These are phyloP conservation scores for Adelges cooleyi DNA, from an alignment of 1,140 invertebrate species.

Conservation along the genomic window DNA sequence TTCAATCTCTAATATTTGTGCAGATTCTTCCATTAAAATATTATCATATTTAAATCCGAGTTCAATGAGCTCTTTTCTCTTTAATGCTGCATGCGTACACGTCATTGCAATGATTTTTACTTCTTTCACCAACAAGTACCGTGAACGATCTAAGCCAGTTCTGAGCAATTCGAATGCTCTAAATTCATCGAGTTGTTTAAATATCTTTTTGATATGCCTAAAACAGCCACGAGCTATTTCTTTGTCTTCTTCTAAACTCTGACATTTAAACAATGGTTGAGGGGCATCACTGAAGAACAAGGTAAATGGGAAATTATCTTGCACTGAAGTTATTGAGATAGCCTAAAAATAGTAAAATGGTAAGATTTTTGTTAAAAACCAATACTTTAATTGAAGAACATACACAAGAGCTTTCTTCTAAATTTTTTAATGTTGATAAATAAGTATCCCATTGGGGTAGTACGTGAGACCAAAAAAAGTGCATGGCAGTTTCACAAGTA, in stretches of 20 bases:
- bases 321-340: slow-evolving; percentile 41
- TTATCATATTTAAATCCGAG: slow-evolving; percentile 97
- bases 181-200: slow-evolving; percentile 95
- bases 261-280: slow-evolving; percentile 78
- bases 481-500: slow-evolving; percentile 96
- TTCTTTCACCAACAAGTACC: slow-evolving; percentile 95
- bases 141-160: slow-evolving; percentile 86
- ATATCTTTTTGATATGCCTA: slow-evolving; percentile 89
- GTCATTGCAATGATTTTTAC: slow-evolving; percentile 99
- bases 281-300: slow-evolving; percentile 86
- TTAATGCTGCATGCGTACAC: slow-evolving; percentile 97
- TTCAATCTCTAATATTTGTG: slow-evolving; percentile 98
- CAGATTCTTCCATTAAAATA: slow-evolving; percentile 98
- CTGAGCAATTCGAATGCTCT: slow-evolving; percentile 92
- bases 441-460: slow-evolving; percentile 87
- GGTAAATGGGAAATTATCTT: slow-evolving; percentile 81
- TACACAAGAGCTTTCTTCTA: slow-evolving; percentile 35
- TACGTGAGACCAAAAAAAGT: slow-evolving; percentile 79
- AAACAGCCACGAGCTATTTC: slow-evolving; percentile 89
- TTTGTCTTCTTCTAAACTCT: slow-evolving; percentile 72
- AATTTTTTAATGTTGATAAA: slow-evolving; percentile 48
- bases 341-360: slow-evolving; percentile 32
- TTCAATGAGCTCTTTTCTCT: slow-evolving; percentile 89
- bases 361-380: neutral
- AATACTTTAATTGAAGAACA: neutral